phyloP scores from a whole-genome alignment of 2,113 vertebrate species.

The Etheostoma cragini region DNA sequence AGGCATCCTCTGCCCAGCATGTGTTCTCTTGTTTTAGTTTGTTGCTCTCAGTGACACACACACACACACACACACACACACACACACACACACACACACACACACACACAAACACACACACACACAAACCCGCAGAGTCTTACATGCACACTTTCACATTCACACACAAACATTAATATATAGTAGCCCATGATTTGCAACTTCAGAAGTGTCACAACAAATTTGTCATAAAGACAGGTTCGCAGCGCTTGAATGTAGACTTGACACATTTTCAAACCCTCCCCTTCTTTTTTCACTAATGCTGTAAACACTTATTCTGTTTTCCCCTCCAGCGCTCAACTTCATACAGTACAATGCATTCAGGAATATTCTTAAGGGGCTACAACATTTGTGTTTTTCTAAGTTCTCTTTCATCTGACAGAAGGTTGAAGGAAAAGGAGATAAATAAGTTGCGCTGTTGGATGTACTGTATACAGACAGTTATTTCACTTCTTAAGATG shows the following conservation, averaged over 20 bases:
- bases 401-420: constrained; percentile 39
- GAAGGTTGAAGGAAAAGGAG: constrained; percentile 15
- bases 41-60: constrained; percentile 5
- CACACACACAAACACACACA: neutral
- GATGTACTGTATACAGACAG: constrained; percentile 2
- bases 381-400: constrained; percentile 25
- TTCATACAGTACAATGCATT: constrained; percentile 28
- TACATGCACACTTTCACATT: neutral
- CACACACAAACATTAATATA: constrained; percentile 2
- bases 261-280: neutral
- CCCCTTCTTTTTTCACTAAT: constrained; percentile 3
- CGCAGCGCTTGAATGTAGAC: constrained; percentile 36
- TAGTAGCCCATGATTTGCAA: constrained; percentile 23
- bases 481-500: constrained; percentile 4
- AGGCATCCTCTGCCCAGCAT: constrained; percentile 42
- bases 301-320: constrained; percentile 29
- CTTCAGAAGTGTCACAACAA: constrained; percentile 35
- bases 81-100: constrained; percentile 11
- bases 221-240: constrained; percentile 37
- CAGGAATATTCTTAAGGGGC: constrained; percentile 10
- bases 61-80: constrained; percentile 9
- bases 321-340: constrained; percentile 16
- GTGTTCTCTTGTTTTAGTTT: constrained; percentile 43
- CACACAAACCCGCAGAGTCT: neutral
- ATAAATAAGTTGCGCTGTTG: constrained; percentile 31